A percentile compares a stretch with the other conserved stretches of the same genome.
These are phyloP conservation scores for Cephalopachus bancanus DNA, from an alignment of 2,797 vertebrate genomes.

Conservation along the genomic window DNA sequence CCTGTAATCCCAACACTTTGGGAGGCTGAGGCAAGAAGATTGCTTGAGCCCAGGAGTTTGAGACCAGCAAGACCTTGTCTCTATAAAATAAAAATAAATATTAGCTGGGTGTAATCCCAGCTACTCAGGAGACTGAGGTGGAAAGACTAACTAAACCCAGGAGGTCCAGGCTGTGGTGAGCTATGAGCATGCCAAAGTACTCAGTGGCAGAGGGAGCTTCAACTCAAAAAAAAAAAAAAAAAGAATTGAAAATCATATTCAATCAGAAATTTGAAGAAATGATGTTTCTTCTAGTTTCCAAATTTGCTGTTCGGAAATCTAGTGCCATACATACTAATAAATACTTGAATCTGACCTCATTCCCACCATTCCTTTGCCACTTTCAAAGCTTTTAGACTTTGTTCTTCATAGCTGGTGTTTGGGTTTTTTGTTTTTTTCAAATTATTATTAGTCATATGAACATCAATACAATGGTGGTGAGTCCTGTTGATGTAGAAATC, in stretches of 20 bases:
- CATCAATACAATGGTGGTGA: neutral
- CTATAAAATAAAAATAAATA: no score
- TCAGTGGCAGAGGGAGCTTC: no score
- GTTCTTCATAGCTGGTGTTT: neutral
- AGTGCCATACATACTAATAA: neutral
- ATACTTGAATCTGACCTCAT: neutral
- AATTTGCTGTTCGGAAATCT: neutral
- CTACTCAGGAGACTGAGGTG: no score
- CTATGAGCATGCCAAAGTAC: no score
- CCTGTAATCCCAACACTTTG: no score
- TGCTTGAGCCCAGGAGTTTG: no score
- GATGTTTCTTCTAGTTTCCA: neutral
- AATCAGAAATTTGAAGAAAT: neutral
- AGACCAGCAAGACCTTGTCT: no score
- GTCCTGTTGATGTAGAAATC: neutral
- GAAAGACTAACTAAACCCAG: no score
- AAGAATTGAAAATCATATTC: neutral
- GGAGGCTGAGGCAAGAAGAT: no score
- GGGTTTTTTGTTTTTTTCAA: neutral
- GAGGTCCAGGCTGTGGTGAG: no score
- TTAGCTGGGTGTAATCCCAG: no score
- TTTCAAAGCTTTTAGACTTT: neutral
- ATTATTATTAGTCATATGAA: neutral
- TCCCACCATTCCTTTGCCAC: neutral
- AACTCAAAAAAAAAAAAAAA: no score